phyloP scores from a whole-genome alignment of 2,113 vertebrate species.

The Climacteris rufus region DNA sequence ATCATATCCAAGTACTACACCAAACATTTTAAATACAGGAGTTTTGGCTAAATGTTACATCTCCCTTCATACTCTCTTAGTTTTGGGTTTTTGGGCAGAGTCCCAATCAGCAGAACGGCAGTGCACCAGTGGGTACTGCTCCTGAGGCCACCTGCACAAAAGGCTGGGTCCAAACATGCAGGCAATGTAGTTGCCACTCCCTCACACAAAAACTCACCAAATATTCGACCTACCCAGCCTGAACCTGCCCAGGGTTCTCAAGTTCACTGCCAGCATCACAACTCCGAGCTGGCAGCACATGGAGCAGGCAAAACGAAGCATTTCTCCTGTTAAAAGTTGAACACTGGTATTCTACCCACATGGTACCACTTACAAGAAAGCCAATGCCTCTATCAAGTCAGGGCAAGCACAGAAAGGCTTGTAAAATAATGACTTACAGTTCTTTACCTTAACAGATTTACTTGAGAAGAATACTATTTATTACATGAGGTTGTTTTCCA shows the following conservation, averaged over 20 bases:
- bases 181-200: neutral
- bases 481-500: neutral
- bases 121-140: neutral
- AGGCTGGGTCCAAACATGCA: neutral
- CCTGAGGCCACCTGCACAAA: neutral
- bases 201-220: neutral
- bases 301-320: neutral
- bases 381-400: neutral
- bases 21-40: neutral
- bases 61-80: neutral
- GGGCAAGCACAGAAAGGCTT: neutral
- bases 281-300: neutral
- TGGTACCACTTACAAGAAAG: neutral
- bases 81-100: neutral
- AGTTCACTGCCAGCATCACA: neutral
- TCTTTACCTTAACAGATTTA: neutral
- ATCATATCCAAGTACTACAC: neutral
- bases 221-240: neutral
- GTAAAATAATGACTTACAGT: neutral
- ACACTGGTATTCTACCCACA: neutral
- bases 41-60: neutral
- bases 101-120: fast-evolving
- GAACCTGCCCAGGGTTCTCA: neutral
- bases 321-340: neutral
- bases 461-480: neutral